Conservation (phyloP, 92 coral and sea anemone species). For the Phenganax stokvisi region DNA sequence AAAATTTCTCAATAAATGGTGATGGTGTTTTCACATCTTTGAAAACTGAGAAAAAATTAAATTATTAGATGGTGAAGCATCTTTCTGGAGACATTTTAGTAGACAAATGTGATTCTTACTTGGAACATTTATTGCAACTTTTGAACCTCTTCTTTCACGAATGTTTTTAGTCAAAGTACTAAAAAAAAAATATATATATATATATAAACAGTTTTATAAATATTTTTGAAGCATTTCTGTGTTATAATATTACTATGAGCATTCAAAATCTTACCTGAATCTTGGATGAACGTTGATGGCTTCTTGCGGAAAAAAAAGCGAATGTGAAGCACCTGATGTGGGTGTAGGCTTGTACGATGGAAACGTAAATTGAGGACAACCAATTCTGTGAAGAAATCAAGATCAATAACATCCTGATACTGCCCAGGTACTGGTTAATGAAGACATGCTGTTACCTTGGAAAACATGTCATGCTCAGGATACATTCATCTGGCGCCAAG, state of each 20-base stretch:
- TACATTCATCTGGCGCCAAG: slow-evolving; percentile 68
- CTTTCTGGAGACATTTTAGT: not conserved
- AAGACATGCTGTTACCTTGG: slow-evolving; percentile 60
- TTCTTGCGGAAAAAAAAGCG: slow-evolving; percentile 85
- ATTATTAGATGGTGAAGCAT: not conserved
- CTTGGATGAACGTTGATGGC: slow-evolving; percentile 89
- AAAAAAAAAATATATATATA: not conserved
- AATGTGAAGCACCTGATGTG: slow-evolving; percentile 66
- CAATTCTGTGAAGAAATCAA: slow-evolving; percentile 51
- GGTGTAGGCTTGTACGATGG: slow-evolving; percentile 66
- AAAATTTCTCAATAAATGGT: slow-evolving; percentile 82
- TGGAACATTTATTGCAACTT: slow-evolving; percentile 92
- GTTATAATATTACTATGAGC: not conserved
- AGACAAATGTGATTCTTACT: slow-evolving; percentile 47
- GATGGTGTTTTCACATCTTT: slow-evolving; percentile 87
- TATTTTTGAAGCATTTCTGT: no score
- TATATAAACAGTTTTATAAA: not conserved
- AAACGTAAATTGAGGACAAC: slow-evolving; percentile 77
- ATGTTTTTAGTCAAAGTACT: slow-evolving; percentile 86
- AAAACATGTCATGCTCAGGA: slow-evolving; percentile 79
- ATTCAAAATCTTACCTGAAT: slow-evolving; percentile 56
- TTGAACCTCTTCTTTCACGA: slow-evolving; percentile 80
- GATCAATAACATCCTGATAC: not conserved
- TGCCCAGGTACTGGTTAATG: not conserved
- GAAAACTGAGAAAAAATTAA: slow-evolving; percentile 53